phyloP scores from a whole-genome alignment of 37 sponge, comb jelly and placozoan species.

The Geodia barretti region DNA sequence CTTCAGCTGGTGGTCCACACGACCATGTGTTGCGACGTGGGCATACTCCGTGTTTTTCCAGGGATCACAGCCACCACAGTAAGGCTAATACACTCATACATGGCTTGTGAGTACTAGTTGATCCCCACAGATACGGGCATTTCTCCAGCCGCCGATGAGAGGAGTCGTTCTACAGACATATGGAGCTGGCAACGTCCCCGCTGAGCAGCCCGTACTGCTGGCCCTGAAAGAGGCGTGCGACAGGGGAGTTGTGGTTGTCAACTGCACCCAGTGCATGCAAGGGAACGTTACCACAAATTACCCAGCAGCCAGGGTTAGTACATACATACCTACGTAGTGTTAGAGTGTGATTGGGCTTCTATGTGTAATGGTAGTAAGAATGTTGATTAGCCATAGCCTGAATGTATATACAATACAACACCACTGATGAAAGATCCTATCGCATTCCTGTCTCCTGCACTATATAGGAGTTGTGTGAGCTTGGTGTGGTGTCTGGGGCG shows the following conservation, averaged over 20 bases:
- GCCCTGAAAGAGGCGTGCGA: conserved; percentile 76
- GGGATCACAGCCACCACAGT: conserved; percentile 90
- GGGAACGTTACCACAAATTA: conserved; percentile 85
- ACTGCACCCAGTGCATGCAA: conserved; percentile 88
- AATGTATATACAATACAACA: no score
- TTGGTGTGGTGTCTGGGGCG: conserved; percentile 87
- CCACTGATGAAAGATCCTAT: no score
- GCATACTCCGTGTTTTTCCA: conserved; percentile 90
- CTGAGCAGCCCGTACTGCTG: conserved; percentile 37
- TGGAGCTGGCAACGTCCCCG: conserved; percentile 95
- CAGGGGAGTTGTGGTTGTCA: conserved; percentile 85
- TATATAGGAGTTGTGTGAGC: conserved; percentile 66
- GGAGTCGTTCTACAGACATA: conserved; percentile 90
- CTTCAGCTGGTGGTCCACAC: conserved; percentile 31
- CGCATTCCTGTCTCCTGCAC: no score
- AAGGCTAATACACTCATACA: conserved; percentile 26
- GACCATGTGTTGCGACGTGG: conserved; percentile 78
- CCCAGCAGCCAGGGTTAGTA: conserved; percentile 78
- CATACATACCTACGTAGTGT: background rate
- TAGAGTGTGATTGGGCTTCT: background rate
- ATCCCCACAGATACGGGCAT: conserved; percentile 59
- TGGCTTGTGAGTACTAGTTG: background rate
- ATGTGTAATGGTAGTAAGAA: background rate
- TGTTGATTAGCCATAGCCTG: no score
- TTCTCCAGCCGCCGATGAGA: conserved; percentile 91